Base-by-base conservation (phyloP, 2,113 vertebrate genomes). In the Rhea americana region DNA sequence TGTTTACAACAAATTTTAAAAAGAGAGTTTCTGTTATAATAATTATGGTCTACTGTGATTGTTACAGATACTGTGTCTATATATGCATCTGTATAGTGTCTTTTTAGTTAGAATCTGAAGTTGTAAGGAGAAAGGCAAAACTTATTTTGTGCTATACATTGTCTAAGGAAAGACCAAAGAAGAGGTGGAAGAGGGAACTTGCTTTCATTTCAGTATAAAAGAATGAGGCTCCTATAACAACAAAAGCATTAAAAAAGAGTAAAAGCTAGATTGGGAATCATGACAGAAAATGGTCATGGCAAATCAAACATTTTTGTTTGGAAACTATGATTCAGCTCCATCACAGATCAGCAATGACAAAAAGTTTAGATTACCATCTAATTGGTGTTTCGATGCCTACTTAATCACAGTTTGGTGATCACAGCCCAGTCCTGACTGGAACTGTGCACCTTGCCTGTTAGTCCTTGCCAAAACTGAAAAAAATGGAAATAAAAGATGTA, bases 151-250 rank as follows among this genome's bases (percentile, higher is more conserved):
- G 5, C 8, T 72, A 17, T 11, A 26, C 2, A 5, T 22, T 28
- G 3, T 26, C 58, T 75, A 26, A 14, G 5, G 35, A 79, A 76
- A 80, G 17, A 70, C 17, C 32, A n/a, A 82, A 53, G 10, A 70
- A 67, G 16, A 35, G 10, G 11, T 32, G 1, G 4, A 2, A 9
- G 4, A 53, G 2, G 5, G 22, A 85, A 8, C 2, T 41, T 53
- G 18, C 20, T 55, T 82, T 77, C 8, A 43, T 68, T 76, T 87
- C 43, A 59, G 13, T 20, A 35, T 14, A 74, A 58, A 74, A 28
- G 21, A 58, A 63, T 51, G 6, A 76, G 22, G 47, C 47, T 72
- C 9, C 24, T 73, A 51, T 16, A 73, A 19, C 9, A 85, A 62
- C 4, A 77, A 47, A 89, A 30, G 4, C 20, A 35, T 21, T 55